A percentile compares a stretch with the other conserved stretches of the same genome.
Evolutionary conservation across 2,888 invertebrate species (phyloP).

Genomic region (Bombyx huttoni): DNA sequence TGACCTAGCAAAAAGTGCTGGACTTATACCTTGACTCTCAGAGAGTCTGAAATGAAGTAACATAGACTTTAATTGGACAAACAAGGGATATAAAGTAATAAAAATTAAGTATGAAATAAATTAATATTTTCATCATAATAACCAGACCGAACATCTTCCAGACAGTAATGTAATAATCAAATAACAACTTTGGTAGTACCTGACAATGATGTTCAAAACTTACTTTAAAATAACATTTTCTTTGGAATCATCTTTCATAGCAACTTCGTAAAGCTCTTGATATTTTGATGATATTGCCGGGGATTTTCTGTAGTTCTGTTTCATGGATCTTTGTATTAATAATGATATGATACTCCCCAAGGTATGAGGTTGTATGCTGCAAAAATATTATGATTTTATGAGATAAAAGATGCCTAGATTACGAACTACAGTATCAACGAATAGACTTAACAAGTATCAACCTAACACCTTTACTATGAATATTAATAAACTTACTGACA

Average conservation of each 20-base stretch:
- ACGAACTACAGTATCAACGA: too few relatives aligned
- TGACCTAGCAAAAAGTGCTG: slow-evolving; percentile 56
- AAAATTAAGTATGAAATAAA: too few relatives aligned
- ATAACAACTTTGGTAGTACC: slow-evolving; percentile 5
- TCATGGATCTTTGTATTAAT: slow-evolving; percentile 77
- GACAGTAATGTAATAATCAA: not conserved
- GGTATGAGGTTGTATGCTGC: slow-evolving; percentile 72
- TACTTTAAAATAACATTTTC: slow-evolving; percentile 75
- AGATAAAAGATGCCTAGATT: too few relatives aligned
- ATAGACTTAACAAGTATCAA: too few relatives aligned
- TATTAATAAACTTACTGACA: slow-evolving; percentile 52
- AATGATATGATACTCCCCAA: slow-evolving; percentile 79
- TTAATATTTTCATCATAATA: too few relatives aligned
- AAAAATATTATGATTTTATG: slow-evolving; percentile 5
- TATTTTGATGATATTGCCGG: slow-evolving; percentile 70
- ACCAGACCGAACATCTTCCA: too few relatives aligned
- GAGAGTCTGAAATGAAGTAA: slow-evolving; percentile 35
- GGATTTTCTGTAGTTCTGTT: slow-evolving; percentile 73
- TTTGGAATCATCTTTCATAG: slow-evolving; percentile 54
- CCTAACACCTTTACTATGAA: not conserved
- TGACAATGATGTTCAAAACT: slow-evolving; percentile 22
- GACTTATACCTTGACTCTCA: slow-evolving; percentile 53
- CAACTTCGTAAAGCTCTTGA: slow-evolving; percentile 67
- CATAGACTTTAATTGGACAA: too few relatives aligned
- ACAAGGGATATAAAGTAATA: too few relatives aligned